A percentile compares a stretch with the other conserved stretches of the same genome.
phyloP scores from a whole-genome alignment of 1,140 invertebrate species.

The Cyrtorhinus lividipennis region DNA sequence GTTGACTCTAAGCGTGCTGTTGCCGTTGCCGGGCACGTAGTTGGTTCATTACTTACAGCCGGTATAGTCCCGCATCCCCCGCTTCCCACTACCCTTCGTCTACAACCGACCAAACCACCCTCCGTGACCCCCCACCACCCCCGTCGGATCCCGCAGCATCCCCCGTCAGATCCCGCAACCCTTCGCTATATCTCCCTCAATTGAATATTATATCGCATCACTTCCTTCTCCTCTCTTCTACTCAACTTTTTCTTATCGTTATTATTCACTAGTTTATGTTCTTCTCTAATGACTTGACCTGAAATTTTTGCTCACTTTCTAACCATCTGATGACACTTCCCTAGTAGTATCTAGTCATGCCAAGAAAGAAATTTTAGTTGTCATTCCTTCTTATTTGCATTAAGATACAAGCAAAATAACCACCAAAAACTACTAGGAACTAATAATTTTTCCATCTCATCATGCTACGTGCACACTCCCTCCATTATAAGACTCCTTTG shows the following conservation, averaged over 20 bases:
- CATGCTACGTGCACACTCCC: no score
- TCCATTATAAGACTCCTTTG: no score
- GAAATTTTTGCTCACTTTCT: no score
- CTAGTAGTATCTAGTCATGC: no score
- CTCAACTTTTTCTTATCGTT: neutral
- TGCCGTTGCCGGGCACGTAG: constrained; percentile 6
- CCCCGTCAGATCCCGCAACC: neutral
- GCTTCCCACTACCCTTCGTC: neutral
- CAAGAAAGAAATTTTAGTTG: no score
- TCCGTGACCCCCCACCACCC: neutral
- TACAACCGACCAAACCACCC: neutral
- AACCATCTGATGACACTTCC: no score
- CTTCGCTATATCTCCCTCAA: neutral
- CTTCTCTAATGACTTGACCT: neutral
- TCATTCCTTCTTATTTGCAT: no score
- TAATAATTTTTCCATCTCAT: no score
- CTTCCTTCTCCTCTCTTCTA: neutral
- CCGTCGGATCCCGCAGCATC: neutral
- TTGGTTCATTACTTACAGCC: constrained; percentile 9
- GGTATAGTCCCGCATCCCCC: neutral
- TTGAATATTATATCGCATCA: neutral
- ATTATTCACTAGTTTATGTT: neutral
- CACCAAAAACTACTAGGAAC: no score
- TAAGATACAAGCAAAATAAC: no score
- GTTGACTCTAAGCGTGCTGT: constrained; percentile 8